Base-by-base conservation (phyloP, 2,113 vertebrate genomes). In the Natator depressus region DNA sequence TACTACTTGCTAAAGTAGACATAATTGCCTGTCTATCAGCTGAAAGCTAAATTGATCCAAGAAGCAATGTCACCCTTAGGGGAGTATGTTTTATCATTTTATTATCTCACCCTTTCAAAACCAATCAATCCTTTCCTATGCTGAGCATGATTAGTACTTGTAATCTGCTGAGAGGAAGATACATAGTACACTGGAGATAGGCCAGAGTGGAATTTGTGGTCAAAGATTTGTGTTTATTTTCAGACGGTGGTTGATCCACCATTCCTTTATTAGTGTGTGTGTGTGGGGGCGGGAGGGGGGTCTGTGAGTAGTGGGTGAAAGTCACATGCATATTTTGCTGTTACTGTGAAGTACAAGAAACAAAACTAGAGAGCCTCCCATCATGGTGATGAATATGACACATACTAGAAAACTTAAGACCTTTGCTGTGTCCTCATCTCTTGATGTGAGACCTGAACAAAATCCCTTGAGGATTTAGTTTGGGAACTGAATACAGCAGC, bases 91-190 rank as follows among this genome's bases (percentile, higher is more conserved):
- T 97, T 97, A 95, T 97, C 95, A 96, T 96, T 97, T 96, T 96
- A 95, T 96, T 96, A 94, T 97, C 85, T 97, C 92, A 96, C 80
- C 55, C 76, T 93, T 97, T 97, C 89, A 97, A 94, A 95, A 51
- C 84, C 49, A 75, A 86, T 97, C 0, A 1, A 97, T 97, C 79
- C 49, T 96, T 98, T 76, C 72, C 54, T 95, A 76, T 88, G 88
- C 89, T 62, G 88, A 96, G 55, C 65, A 82, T 75, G 86, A 97
- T 97, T 97, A 96, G 72, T 95, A 87, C 50, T 91, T 93, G 76
- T 79, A 95, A 94, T 95, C 88, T 10, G 85, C 85, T 97, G 54
- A 75, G 55, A 95, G 19, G 75, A 89, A 96, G 93, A 84, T 57
- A 38, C 38, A 50, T 8, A 57, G 54, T 84, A 86, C 42, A 79